Evolutionary conservation across 1,140 invertebrate genomes (phyloP), one percentile per base, ranked within the genome.

Genomic region (Magallana gigas): DNA sequence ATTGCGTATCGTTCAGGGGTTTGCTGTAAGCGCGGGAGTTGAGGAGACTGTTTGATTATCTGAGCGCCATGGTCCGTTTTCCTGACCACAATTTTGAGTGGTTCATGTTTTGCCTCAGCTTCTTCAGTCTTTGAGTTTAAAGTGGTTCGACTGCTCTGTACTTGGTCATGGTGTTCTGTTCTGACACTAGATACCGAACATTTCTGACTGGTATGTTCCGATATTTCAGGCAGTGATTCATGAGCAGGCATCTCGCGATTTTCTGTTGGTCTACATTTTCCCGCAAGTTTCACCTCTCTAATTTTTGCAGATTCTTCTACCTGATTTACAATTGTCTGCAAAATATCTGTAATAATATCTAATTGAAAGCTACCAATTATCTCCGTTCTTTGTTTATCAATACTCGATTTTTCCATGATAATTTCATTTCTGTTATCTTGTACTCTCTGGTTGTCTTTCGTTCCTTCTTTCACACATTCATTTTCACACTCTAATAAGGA

Each of bases 81-180:
- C 29, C 23, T 18, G 23, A 76, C 36, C 68, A 76, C 68, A 29
- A 76, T 76, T 76, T 76, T 76, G 68, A 76, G 29, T 76, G 68
- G 68, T 76, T 29, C 36, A 12, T 12, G 68, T 29, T 3, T 23
- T 8, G 12, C 18, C 8, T 3, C 36, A 29, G 9, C 23, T 29
- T 12, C 23, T 7, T 9, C 11, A 12, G 23, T 8, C 8, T 18
- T 11, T 29, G 23, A 6, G 36, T 12, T 76, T 29, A 29, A 1
- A 76, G 23, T 11, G 12, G 23, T 76, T 9, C 1, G 23, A 11
- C 29, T 76, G 23, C 12, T 48, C 5, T 76, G 68, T 18, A 9
- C 9, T 8, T 36, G 8, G 1, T 4, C 9, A 18, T 76, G 18
- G 68, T 76, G 23, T 76, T 29, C 23, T 7, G 68, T 1, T 76